These are phyloP conservation scores for Hirundo rustica DNA, from an alignment of 2,797 vertebrate species.

Conservation along the genomic window DNA sequence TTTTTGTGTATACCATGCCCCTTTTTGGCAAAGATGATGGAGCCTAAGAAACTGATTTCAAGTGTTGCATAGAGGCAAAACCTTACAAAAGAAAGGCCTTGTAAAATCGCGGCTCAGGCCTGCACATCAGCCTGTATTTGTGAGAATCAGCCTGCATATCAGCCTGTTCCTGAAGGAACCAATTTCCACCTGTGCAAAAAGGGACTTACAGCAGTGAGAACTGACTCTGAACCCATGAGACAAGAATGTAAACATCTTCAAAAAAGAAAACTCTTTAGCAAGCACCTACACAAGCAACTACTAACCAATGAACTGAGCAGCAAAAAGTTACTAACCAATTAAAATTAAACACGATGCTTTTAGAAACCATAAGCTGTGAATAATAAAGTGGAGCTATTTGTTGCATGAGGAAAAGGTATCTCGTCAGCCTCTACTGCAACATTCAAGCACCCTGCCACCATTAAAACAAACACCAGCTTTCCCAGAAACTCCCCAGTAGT, in stretches of 20 bases:
- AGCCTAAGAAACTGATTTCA: neutral
- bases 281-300: neutral
- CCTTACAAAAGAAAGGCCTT: neutral
- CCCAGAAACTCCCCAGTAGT: neutral
- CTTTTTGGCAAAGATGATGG: neutral
- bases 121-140: neutral
- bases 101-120: neutral
- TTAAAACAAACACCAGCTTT: neutral
- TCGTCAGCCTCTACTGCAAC: neutral
- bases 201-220: neutral
- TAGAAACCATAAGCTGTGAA: neutral
- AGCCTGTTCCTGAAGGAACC: neutral
- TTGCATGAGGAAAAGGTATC: neutral
- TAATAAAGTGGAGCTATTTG: neutral
- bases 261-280: neutral
- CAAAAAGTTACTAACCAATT: neutral
- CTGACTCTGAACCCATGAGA: neutral
- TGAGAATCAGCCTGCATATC: neutral
- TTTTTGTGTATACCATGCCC: neutral
- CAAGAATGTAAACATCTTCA: neutral
- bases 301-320: neutral
- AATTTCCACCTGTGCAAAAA: neutral
- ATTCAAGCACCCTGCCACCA: neutral
- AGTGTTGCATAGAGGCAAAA: neutral
- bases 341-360: neutral